Conservation (phyloP, 2,113 vertebrate species). For the Anas platyrhynchos region DNA sequence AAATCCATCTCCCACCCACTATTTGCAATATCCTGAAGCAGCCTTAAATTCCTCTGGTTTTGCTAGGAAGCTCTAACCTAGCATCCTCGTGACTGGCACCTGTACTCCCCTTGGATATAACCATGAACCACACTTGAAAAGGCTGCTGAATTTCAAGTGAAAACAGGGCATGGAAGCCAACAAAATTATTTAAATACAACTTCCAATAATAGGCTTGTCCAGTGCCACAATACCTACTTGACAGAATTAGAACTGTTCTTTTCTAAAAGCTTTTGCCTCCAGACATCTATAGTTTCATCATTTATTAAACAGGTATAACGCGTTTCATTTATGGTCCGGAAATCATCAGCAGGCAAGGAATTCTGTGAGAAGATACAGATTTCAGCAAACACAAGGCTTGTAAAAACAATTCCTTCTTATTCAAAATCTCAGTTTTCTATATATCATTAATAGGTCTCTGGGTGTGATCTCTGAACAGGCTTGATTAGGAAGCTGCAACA, state of each 20-base stretch:
- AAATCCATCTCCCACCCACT: constrained; percentile 24
- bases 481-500: background rate
- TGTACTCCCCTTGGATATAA: background rate
- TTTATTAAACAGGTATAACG: constrained; percentile 90
- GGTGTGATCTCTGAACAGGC: background rate
- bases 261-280: constrained; percentile 91
- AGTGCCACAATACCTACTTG: constrained; percentile 84
- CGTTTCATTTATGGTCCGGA: constrained; percentile 86
- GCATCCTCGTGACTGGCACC: constrained; percentile 2
- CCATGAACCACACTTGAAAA: constrained; percentile 44
- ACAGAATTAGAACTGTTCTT: constrained; percentile 86
- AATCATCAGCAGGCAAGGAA: constrained; percentile 87
- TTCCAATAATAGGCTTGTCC: constrained; percentile 47
- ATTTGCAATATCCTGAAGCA: background rate
- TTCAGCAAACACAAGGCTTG: constrained; percentile 60
- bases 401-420: constrained; percentile 21
- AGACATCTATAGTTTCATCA: constrained; percentile 88
- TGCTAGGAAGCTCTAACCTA: constrained; percentile 22
- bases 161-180: constrained; percentile 51
- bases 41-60: background rate
- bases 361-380: constrained; percentile 79
- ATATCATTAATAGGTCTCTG: background rate
- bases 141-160: constrained; percentile 19
- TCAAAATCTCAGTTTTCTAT: background rate
- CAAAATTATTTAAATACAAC: constrained; percentile 2